phyloP scores from a whole-genome alignment of 2,888 invertebrate species.

The Caenorhabditis doughertyi region DNA sequence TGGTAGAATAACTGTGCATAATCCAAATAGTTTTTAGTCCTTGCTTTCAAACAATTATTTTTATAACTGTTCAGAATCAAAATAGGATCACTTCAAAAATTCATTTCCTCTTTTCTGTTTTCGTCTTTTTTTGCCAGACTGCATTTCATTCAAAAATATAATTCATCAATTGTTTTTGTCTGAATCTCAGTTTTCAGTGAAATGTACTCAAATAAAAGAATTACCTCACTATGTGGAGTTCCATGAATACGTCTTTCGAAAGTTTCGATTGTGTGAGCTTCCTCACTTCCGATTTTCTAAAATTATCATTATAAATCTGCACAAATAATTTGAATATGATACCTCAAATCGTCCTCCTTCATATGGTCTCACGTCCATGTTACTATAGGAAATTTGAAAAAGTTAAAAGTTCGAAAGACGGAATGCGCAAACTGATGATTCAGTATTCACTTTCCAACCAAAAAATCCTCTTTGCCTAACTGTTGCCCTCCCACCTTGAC shows the following conservation, averaged over 20 bases:
- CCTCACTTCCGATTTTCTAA: slow-evolving; percentile 80
- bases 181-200: not conserved
- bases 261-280: slow-evolving; percentile 79
- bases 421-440: slow-evolving; percentile 53
- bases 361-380: slow-evolving; percentile 72
- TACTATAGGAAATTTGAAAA: slow-evolving; percentile 4
- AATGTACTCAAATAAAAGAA: not conserved
- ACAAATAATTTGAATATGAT: not conserved
- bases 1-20: no score
- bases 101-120: not conserved
- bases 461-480: slow-evolving; percentile 14
- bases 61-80: slow-evolving; percentile 2
- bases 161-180: slow-evolving; percentile 9
- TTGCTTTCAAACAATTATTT: no score
- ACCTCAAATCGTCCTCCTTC: slow-evolving; percentile 75
- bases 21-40: no score
- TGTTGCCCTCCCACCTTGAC: slow-evolving; percentile 42
- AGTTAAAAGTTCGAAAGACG: slow-evolving; percentile 32
- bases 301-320: slow-evolving; percentile 23
- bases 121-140: not conserved
- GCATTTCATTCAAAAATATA: not conserved
- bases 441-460: slow-evolving; percentile 42
- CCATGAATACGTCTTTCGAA: slow-evolving; percentile 78
- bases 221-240: slow-evolving; percentile 75
- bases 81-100: not conserved